Evolutionary conservation across 2,888 invertebrate species (phyloP).

Genomic region (Mimas tiliae): DNA sequence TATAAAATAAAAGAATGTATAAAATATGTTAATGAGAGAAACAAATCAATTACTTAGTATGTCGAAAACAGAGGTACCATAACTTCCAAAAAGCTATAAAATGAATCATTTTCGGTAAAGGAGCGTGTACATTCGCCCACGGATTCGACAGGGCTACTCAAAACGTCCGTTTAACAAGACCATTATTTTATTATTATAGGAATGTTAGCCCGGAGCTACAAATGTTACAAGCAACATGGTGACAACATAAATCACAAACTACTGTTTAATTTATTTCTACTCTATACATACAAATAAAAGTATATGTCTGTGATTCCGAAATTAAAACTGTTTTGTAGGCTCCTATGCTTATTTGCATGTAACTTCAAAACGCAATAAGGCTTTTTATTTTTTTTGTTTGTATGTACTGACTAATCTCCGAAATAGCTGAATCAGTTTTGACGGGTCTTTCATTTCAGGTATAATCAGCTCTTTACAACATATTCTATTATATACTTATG

Average conservation of each 20-base stretch:
- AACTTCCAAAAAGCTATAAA: slow-evolving; percentile 53
- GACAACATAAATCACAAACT: not conserved
- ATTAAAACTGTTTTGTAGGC: too few species aligned
- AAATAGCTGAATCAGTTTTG: too few species aligned
- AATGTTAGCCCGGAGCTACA: slow-evolving; percentile 32
- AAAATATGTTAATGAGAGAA: slow-evolving; percentile 50
- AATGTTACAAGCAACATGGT: not conserved
- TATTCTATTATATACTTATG: not conserved
- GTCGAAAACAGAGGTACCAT: slow-evolving; percentile 47
- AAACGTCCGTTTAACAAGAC: slow-evolving; percentile 30
- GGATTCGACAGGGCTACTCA: slow-evolving; percentile 31
- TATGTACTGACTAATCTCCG: too few species aligned
- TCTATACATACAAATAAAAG: too few species aligned
- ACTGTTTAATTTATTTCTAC: not conserved
- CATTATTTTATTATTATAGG: slow-evolving; percentile 53
- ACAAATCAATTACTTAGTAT: slow-evolving; percentile 51
- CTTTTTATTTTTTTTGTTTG: too few species aligned
- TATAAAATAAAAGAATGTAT: slow-evolving; percentile 22
- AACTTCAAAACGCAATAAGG: too few species aligned
- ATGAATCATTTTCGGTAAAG: slow-evolving; percentile 56
- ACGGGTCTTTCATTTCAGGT: not conserved
- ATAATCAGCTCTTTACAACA: not conserved
- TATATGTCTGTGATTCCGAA: too few species aligned
- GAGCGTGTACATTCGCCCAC: slow-evolving; percentile 49
- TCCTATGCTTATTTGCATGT: too few species aligned